Percentiles rank a stretch among this genome's conserved stretches.
Conservation (phyloP, 2,113 vertebrate species). For the Halichoerus grypus region DNA sequence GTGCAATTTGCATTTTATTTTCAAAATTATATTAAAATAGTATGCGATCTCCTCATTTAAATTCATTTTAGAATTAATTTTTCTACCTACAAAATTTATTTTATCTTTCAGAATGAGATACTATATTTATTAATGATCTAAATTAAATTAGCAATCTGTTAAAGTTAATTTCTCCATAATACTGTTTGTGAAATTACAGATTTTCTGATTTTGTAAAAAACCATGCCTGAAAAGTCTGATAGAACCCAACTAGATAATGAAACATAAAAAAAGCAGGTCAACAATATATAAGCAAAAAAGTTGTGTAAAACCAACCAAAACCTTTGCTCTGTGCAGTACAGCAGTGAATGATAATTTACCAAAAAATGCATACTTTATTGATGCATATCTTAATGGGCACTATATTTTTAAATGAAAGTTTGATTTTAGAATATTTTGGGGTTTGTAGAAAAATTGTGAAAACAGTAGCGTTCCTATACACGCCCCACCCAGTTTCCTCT, state of each 20-base stretch:
- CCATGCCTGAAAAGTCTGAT: not conserved
- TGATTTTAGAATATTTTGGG: not conserved
- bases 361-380: not conserved
- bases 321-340: not conserved
- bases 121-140: constrained; percentile 37
- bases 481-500: not conserved
- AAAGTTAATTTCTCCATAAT: constrained; percentile 17
- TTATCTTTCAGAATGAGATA: constrained; percentile 37
- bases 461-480: not conserved
- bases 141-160: not conserved
- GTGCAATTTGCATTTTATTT: constrained; percentile 65
- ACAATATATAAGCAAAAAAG: not conserved
- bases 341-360: not conserved
- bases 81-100: constrained; percentile 31
- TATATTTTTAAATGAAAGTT: not conserved
- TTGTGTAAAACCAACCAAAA: not conserved
- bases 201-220: not conserved
- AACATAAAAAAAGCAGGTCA: constrained; percentile 1
- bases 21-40: constrained; percentile 42
- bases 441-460: not conserved
- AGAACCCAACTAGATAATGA: not conserved
- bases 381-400: not conserved
- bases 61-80: constrained; percentile 15
- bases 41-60: not conserved
- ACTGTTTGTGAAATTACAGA: not conserved